Percentiles rank a stretch among this genome's conserved stretches.
These are phyloP conservation scores for Glaucomys volans DNA, from an alignment of 2,113 vertebrate genomes.

Conservation along the genomic window DNA sequence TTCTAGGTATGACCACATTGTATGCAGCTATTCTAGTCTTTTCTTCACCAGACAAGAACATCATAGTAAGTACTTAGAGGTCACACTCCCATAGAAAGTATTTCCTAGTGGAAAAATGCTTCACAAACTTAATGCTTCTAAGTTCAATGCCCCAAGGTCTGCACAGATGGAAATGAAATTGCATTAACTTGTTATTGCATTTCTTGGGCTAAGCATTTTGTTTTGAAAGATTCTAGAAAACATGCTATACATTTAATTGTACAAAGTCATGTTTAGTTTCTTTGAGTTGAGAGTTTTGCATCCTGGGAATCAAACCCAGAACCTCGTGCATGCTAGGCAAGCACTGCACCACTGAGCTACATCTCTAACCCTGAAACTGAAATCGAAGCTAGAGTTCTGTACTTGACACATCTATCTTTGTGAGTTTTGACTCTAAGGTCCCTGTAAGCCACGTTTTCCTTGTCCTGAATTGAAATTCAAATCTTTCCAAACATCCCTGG, in stretches of 20 bases:
- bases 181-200: not conserved
- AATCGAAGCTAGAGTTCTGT: not conserved
- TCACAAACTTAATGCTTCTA: not conserved
- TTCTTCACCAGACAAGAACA: not conserved
- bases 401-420: not conserved
- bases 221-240: conserved; percentile 35
- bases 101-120: not conserved
- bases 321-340: not conserved
- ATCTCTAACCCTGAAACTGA: not conserved
- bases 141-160: not conserved
- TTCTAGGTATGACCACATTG: not conserved
- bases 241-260: not conserved
- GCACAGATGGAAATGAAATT: not conserved
- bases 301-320: too few species aligned
- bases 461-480: conserved; percentile 42
- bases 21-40: not conserved
- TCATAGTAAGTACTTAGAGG: not conserved
- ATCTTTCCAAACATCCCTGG: conserved; percentile 35
- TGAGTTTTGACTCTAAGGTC: not conserved
- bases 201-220: not conserved
- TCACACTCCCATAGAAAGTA: not conserved
- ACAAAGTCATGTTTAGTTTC: not conserved
- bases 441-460: not conserved
- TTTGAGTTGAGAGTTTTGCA: not conserved
- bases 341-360: not conserved